Conservation (phyloP, 2,113 vertebrate genomes). For the Xiphophorus maculatus region DNA sequence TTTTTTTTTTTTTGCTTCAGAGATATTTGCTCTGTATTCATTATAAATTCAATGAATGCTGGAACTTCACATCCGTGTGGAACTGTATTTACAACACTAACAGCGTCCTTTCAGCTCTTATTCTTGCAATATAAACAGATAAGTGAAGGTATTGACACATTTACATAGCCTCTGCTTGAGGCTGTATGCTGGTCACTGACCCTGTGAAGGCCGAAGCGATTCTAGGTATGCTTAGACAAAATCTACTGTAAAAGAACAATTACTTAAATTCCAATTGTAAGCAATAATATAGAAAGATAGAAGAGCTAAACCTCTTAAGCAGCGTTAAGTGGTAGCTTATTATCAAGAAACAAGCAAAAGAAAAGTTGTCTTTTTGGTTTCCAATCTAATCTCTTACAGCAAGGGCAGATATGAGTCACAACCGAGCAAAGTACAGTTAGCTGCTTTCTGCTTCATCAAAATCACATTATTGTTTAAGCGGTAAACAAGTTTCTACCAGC, state of each 20-base stretch:
- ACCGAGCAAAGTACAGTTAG: constrained; percentile 55
- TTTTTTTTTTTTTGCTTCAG: not conserved
- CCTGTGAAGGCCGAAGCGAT: constrained; percentile 1
- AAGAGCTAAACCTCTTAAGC: too few species aligned
- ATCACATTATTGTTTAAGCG: not conserved
- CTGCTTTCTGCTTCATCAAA: not conserved
- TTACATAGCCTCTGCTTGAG: constrained; percentile 55
- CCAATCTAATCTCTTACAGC: constrained; percentile 59
- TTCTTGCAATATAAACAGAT: constrained; percentile 28
- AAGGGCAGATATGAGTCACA: constrained; percentile 62
- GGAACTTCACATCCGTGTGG: not conserved
- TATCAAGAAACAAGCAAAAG: not conserved
- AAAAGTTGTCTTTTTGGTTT: not conserved
- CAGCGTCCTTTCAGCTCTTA: constrained; percentile 35
- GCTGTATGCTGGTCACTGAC: constrained; percentile 27
- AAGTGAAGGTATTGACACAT: constrained; percentile 23
- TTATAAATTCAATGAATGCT: not conserved
- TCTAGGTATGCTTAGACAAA: constrained; percentile 14
- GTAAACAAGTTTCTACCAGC: constrained; percentile 12
- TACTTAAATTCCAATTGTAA: not conserved
- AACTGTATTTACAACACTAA: constrained; percentile 10
- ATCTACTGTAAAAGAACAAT: not conserved
- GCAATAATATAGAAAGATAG: not conserved
- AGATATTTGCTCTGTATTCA: not conserved
- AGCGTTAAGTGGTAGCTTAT: too few species aligned